A percentile compares a stretch with the other conserved stretches of the same genome.
phyloP scores from a whole-genome alignment of 2,113 vertebrate genomes.

The Vireo altiloquus region DNA sequence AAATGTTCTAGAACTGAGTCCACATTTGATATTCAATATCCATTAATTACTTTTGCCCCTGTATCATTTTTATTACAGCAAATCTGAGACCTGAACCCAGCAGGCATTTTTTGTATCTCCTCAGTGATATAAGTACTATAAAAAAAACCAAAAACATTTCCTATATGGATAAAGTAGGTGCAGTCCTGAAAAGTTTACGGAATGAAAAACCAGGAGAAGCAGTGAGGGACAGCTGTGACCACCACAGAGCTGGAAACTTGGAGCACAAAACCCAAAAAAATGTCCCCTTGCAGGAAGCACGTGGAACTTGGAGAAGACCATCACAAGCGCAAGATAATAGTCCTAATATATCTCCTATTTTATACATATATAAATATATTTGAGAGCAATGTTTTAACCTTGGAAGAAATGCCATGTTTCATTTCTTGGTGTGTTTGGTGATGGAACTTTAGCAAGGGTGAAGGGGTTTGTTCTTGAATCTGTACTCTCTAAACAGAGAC shows the following conservation, averaged over 20 bases:
- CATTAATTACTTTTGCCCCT: neutral
- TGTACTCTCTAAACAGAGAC: neutral
- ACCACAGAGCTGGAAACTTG: neutral
- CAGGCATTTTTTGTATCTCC: neutral
- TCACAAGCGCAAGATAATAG: neutral
- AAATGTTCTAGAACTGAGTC: neutral
- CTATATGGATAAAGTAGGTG: neutral
- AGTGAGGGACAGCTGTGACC: neutral
- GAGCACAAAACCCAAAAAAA: neutral
- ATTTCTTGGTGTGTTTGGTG: neutral
- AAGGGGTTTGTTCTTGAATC: neutral
- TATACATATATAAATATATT: neutral
- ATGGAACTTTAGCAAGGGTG: neutral
- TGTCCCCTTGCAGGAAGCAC: accelerated
- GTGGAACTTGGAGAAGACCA: neutral
- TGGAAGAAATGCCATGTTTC: neutral
- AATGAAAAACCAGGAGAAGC: neutral
- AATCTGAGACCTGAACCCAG: neutral
- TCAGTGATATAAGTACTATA: neutral
- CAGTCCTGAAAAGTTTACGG: neutral
- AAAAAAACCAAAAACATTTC: neutral
- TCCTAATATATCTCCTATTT: neutral
- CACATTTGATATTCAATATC: neutral
- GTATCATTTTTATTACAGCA: neutral
- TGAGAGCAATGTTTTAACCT: neutral